Conservation (phyloP, 2,888 invertebrate genomes). For the Drosophila trichaetosa region DNA sequence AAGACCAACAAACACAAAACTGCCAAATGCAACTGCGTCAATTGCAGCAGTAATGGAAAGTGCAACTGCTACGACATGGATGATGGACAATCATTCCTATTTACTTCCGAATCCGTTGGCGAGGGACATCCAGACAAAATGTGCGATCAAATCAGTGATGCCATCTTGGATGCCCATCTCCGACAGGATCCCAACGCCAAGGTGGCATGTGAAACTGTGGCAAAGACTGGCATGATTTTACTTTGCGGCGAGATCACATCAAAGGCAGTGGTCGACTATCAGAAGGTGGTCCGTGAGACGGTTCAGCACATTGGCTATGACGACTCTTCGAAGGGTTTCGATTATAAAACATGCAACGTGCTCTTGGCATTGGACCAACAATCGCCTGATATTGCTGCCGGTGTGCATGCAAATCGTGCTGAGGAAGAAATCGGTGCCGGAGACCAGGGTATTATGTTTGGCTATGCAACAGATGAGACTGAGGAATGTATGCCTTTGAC, state of each 20-base stretch:
- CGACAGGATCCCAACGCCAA: conserved; percentile 97
- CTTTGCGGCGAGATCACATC: conserved; percentile 99
- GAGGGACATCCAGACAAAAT: conserved; percentile 99
- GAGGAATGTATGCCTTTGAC: conserved; percentile 99
- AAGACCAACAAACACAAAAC: conserved; percentile 87
- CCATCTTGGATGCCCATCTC: conserved; percentile 97
- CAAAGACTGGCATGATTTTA: conserved; percentile 99
- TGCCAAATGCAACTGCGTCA: conserved; percentile 87
- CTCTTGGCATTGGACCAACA: conserved; percentile 98
- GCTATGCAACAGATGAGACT: conserved; percentile 99
- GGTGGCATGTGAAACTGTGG: conserved; percentile 99
- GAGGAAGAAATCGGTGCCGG: conserved; percentile 99
- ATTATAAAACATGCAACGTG: conserved; percentile 99
- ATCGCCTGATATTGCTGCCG: conserved; percentile 98
- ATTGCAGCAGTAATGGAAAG: conserved; percentile 82
- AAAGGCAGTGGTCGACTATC: conserved; percentile 98
- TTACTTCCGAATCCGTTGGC: conserved; percentile 98
- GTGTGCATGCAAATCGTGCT: conserved; percentile 97
- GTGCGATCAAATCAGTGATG: conserved; percentile 99
- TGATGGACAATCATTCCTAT: conserved; percentile 95
- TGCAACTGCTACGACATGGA: conserved; percentile 89
- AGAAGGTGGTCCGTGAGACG: conserved; percentile 97
- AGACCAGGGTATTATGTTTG: conserved; percentile 99
- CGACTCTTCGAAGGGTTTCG: conserved; percentile 99
- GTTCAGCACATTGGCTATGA: conserved; percentile 99